phyloP scores from a whole-genome alignment of 64 coral and sea anemone genomes.

The Platygyra sinensis region DNA sequence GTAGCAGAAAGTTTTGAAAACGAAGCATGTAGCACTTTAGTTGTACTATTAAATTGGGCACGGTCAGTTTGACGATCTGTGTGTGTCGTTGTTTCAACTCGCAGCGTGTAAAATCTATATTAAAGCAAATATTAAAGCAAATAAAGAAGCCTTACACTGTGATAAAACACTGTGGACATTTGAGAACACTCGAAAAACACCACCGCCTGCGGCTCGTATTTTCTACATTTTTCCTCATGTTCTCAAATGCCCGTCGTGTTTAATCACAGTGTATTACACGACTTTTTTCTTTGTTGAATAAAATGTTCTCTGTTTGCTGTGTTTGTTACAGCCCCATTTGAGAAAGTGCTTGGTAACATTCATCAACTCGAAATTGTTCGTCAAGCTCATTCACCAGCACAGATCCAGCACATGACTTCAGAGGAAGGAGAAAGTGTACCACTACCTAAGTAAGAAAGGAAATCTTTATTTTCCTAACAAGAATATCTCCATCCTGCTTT shows the following conservation, averaged over 20 bases:
- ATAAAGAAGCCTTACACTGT: too few relatives aligned
- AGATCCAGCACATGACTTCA: slow-evolving; percentile 86
- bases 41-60: too few relatives aligned
- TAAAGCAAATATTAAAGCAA: too few relatives aligned
- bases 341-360: slow-evolving; percentile 95
- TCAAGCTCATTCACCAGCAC: slow-evolving; percentile 71
- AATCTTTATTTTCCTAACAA: neutral
- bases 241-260: too few relatives aligned
- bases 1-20: too few relatives aligned
- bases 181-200: too few relatives aligned
- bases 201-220: too few relatives aligned
- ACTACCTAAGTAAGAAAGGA: slow-evolving; percentile 80
- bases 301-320: neutral
- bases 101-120: too few relatives aligned
- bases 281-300: neutral
- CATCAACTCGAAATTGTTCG: slow-evolving; percentile 82
- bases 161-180: too few relatives aligned
- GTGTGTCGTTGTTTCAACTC: too few relatives aligned
- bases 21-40: too few relatives aligned
- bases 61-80: too few relatives aligned
- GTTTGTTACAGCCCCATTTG: slow-evolving; percentile 76
- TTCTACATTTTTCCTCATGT: neutral
- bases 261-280: neutral
- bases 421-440: slow-evolving; percentile 89
- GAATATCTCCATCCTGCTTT: neutral